Percentiles rank a stretch among this genome's conserved stretches.
Conservation (phyloP, 2,113 vertebrate genomes). For the Merops nubicus region DNA sequence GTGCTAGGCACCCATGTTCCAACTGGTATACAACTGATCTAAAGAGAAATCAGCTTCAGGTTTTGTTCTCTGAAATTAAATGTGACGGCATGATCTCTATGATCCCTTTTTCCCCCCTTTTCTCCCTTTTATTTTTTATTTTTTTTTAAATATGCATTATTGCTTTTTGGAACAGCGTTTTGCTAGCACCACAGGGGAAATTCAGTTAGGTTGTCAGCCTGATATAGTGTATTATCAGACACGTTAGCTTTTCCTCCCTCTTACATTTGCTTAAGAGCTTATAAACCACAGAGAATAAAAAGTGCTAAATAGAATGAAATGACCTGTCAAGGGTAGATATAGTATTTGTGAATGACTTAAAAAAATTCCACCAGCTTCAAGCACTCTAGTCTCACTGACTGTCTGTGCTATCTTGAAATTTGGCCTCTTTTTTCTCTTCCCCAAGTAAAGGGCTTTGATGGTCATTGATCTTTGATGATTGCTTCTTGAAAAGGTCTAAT, state of each 20-base stretch:
- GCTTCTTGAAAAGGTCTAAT: slow-evolving; percentile 36
- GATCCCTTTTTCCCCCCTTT: background rate
- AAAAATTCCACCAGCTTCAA: slow-evolving; percentile 9
- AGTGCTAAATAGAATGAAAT: slow-evolving; percentile 69
- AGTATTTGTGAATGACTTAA: slow-evolving; percentile 62
- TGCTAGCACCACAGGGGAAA: slow-evolving; percentile 56
- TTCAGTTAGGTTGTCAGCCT: slow-evolving; percentile 60
- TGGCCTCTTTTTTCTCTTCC: background rate
- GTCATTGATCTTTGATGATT: slow-evolving; percentile 46
- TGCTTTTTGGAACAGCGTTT: slow-evolving; percentile 59
- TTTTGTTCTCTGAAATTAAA: slow-evolving; percentile 70
- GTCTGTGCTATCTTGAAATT: background rate
- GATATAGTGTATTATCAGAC: slow-evolving; percentile 57
- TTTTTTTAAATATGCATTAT: background rate
- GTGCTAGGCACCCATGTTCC: slow-evolving; percentile 59
- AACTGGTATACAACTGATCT: slow-evolving; percentile 65
- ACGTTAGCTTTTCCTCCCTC: slow-evolving; percentile 48
- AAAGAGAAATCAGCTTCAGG: slow-evolving; percentile 61
- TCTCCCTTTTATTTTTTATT: background rate
- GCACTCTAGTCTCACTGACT: background rate
- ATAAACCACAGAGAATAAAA: slow-evolving; percentile 64
- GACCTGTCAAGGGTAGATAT: slow-evolving; percentile 61
- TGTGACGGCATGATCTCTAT: slow-evolving; percentile 35
- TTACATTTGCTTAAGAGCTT: slow-evolving; percentile 74
- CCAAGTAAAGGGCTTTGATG: background rate